These are phyloP conservation scores for Cyphomyrus plagiostoma DNA, from an alignment of 2,113 vertebrate species.

Conservation along the genomic window DNA sequence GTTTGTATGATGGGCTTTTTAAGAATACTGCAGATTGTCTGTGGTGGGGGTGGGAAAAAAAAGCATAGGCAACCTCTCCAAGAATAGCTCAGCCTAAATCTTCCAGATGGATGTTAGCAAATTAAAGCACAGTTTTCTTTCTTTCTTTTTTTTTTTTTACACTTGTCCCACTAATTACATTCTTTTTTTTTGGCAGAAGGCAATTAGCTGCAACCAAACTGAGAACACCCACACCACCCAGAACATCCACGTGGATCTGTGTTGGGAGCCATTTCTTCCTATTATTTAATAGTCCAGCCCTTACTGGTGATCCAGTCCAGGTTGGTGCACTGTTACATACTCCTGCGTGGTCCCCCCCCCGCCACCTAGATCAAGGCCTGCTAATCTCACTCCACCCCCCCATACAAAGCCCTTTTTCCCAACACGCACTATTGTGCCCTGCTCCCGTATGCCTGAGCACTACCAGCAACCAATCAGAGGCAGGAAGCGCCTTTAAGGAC, in stretches of 20 bases:
- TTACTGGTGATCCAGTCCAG: background rate
- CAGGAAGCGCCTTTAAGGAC: background rate
- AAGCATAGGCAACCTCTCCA: background rate
- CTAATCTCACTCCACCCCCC: background rate
- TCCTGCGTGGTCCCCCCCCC: background rate
- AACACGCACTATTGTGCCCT: background rate
- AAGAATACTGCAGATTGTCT: background rate
- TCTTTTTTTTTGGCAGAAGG: background rate
- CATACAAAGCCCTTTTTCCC: background rate
- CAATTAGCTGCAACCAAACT: conserved; percentile 16
- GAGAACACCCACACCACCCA: background rate
- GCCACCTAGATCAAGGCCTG: background rate
- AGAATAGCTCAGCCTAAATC: conserved; percentile 17
- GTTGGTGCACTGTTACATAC: background rate
- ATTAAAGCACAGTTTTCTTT: conserved; percentile 2
- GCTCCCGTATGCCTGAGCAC: background rate
- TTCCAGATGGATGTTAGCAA: conserved; percentile 17
- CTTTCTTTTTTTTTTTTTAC: background rate
- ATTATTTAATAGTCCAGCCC: too few relatives aligned
- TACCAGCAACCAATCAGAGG: background rate
- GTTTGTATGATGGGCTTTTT: background rate
- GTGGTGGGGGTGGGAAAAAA: background rate
- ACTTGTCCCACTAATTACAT: conserved; percentile 16
- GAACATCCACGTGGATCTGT: background rate
- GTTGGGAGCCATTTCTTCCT: background rate